Percentiles rank a stretch among this genome's conserved stretches.
phyloP scores from a whole-genome alignment of 2,797 vertebrate genomes.

The Falco biarmicus region DNA sequence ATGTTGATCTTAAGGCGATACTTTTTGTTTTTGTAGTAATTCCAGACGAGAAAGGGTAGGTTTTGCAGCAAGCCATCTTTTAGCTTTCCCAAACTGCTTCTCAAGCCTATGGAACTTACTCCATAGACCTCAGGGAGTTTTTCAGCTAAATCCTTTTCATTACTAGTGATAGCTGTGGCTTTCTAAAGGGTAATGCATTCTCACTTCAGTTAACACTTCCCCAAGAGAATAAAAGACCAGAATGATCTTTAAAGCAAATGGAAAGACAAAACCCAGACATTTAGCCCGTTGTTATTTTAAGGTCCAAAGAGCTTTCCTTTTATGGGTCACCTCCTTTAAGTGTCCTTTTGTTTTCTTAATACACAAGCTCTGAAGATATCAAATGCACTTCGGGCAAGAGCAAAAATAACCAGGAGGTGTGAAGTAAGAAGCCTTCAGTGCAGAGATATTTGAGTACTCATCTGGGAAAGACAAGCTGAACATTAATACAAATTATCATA shows the following conservation, averaged over 20 bases:
- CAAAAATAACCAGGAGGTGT: background rate
- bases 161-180: background rate
- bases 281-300: background rate
- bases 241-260: background rate
- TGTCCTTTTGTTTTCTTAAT: background rate
- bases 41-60: background rate
- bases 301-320: slow-evolving; percentile 1
- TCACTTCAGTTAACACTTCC: background rate
- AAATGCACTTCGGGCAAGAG: background rate
- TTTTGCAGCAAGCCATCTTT: background rate
- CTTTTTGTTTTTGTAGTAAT: background rate
- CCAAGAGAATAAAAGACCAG: background rate
- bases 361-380: background rate
- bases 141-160: background rate
- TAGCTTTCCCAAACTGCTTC: background rate
- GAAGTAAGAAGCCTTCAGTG: background rate
- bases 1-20: background rate
- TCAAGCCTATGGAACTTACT: background rate
- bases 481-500: background rate
- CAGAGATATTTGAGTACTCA: background rate
- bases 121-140: background rate
- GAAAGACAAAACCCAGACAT: slow-evolving; percentile 15
- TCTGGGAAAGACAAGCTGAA: background rate
- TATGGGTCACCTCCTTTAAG: background rate
- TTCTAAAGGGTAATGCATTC: slow-evolving; percentile 1